Evolutionary conservation across 2,888 invertebrate genomes (phyloP).

Genomic region (Auanema sp.): DNA sequence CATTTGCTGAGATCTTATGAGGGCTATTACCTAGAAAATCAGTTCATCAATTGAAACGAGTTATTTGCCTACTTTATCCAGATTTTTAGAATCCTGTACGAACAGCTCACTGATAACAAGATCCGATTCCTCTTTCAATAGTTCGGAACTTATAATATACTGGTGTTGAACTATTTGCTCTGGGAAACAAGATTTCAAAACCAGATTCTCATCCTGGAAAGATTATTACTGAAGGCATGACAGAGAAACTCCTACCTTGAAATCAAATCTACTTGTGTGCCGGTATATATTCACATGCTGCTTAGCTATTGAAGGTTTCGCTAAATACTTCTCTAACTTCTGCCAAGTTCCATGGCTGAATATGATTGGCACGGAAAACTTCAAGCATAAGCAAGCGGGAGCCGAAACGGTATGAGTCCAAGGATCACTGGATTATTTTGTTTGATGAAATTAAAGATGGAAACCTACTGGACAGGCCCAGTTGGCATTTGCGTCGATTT

Average conservation of each 20-base stretch:
- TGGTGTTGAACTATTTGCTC: slow-evolving; percentile 24
- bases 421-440: background rate
- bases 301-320: slow-evolving; percentile 24
- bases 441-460: background rate
- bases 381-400: slow-evolving; percentile 11
- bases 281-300: slow-evolving; percentile 31
- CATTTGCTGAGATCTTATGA: slow-evolving; percentile 32
- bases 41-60: background rate
- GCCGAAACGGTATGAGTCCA: background rate
- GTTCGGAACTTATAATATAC: slow-evolving; percentile 21
- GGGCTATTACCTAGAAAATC: slow-evolving; percentile 13
- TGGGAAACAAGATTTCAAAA: slow-evolving; percentile 25
- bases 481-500: slow-evolving; percentile 22
- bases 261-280: slow-evolving; percentile 23
- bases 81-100: slow-evolving; percentile 24
- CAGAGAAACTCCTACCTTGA: slow-evolving; percentile 13
- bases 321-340: slow-evolving; percentile 24
- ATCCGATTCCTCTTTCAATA: slow-evolving; percentile 30
- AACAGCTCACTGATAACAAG: slow-evolving; percentile 30
- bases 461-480: slow-evolving; percentile 1
- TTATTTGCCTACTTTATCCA: slow-evolving; percentile 19
- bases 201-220: slow-evolving; percentile 3
- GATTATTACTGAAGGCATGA: background rate
- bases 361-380: slow-evolving; percentile 18
- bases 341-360: slow-evolving; percentile 23